Conservation (phyloP, 2,888 invertebrate genomes). For the Brenthis hecate region DNA sequence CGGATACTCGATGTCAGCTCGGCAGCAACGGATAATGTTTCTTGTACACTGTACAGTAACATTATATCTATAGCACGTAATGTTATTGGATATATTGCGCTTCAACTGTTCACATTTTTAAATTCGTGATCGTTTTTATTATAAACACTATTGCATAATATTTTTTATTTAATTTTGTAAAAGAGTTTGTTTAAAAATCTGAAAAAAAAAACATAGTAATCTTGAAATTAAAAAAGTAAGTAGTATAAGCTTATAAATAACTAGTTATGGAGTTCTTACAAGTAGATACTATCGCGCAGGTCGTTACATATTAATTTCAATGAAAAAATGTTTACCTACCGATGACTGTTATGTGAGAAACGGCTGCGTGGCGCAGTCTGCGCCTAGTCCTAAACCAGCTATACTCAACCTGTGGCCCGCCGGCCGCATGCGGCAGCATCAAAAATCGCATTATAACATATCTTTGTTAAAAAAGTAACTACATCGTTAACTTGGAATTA, state of each 20-base stretch:
- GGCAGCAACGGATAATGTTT: constrained; percentile 28
- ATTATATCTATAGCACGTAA: constrained; percentile 28
- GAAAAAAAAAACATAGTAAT: background rate
- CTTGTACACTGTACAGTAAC: constrained; percentile 25
- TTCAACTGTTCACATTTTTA: constrained; percentile 15
- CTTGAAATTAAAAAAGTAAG: background rate
- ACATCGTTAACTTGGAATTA: no score
- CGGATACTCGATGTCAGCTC: constrained; percentile 32
- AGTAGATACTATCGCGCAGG: constrained; percentile 23
- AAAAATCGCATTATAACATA: no score
- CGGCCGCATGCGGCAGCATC: no score
- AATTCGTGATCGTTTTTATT: no score
- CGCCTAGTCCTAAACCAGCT: constrained; percentile 3
- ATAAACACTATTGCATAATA: no score
- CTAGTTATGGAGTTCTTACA: background rate
- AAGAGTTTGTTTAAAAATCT: no score
- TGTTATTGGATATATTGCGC: constrained; percentile 26
- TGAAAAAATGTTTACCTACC: constrained; percentile 30
- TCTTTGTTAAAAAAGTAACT: no score
- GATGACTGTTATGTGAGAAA: constrained; percentile 23
- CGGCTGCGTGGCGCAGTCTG: constrained; percentile 5
- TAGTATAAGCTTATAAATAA: background rate
- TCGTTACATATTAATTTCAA: constrained; percentile 27
- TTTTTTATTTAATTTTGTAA: no score
- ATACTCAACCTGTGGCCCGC: no score